Evolutionary conservation across 2,113 vertebrate genomes (phyloP), one percentile per base, ranked within the genome.

Genomic region (Sinocyclocheilus maitianheensis): DNA sequence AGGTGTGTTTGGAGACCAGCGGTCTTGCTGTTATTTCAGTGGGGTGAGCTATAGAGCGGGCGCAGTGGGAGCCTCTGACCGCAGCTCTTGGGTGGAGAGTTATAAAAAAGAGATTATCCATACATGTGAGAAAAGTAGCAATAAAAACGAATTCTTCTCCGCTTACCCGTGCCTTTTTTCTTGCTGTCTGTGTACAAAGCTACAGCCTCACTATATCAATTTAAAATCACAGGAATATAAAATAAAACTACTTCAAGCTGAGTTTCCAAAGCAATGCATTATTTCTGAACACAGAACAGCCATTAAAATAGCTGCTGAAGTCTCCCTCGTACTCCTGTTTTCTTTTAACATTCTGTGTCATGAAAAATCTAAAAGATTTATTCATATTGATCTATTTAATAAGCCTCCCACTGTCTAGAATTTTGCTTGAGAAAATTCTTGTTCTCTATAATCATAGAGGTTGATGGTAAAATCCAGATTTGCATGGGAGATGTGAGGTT

Each of bases 1-100:
- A 84, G 81, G 86, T 87, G 86, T 87, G 76, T 87, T 83, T 81
- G 83, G 81, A 58, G 65, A 67, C 62, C 34, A 13, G 80, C 12
- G 81, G 74, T 85, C 26, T 65, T 78, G 75, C 72, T 84, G 76
- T 84, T 87, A 87, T 84, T 84, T 77, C 86, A 84, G 63, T 79
- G 43, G 76, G 75, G 37, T 83, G 84, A 78, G 87, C 62, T 71
- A 79, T n/a, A 48, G 69, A 62, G 58, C 58, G 55, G 20, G 84
- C 20, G 26, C 30, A 46, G 22, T 30, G 55, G 67, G 37, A 37
- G 40, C 74, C 81, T 37, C 53, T 60, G 48, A 40, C 83, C 85
- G 30, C 79, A 30, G 51, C 13, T 65, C 60, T 58, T 76, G 63
- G 62, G 77, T 58, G 24, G 77, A 84, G 81, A 77, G 63, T 63